These are phyloP conservation scores for Puma concolor DNA, from an alignment of 2,113 vertebrate genomes.

Conservation along the genomic window DNA sequence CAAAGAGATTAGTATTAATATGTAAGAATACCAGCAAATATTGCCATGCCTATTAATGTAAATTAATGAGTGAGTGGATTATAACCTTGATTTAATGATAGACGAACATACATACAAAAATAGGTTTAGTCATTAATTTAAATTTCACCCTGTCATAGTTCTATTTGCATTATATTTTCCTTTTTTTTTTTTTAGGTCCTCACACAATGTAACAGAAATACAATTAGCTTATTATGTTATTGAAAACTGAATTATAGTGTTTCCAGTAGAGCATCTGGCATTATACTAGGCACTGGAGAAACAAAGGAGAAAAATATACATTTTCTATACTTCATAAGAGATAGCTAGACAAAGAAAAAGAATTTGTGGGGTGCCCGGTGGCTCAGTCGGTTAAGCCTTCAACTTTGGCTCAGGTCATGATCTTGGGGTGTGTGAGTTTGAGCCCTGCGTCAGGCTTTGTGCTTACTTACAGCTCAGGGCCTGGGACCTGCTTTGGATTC, in stretches of 20 bases:
- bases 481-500: too few species aligned
- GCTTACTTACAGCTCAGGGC: too few species aligned
- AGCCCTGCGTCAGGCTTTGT: too few species aligned
- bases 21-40: not conserved
- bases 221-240: not conserved
- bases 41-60: not conserved
- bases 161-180: not conserved
- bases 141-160: not conserved
- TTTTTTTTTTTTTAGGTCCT: constrained; percentile 1
- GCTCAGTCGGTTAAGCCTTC: too few species aligned
- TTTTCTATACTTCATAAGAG: not conserved
- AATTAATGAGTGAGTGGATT: not conserved
- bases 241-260: not conserved
- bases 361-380: too few species aligned
- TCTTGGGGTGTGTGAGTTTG: too few species aligned
- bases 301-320: not conserved
- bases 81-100: not conserved
- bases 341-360: not conserved
- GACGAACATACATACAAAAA: not conserved
- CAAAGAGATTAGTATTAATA: not conserved
- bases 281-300: not conserved
- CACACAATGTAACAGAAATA: not conserved
- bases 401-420: too few species aligned
- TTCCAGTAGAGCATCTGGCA: not conserved
- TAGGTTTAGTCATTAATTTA: not conserved